Conservation (phyloP, 2,113 vertebrate genomes). For the Sigmodon hispidus region DNA sequence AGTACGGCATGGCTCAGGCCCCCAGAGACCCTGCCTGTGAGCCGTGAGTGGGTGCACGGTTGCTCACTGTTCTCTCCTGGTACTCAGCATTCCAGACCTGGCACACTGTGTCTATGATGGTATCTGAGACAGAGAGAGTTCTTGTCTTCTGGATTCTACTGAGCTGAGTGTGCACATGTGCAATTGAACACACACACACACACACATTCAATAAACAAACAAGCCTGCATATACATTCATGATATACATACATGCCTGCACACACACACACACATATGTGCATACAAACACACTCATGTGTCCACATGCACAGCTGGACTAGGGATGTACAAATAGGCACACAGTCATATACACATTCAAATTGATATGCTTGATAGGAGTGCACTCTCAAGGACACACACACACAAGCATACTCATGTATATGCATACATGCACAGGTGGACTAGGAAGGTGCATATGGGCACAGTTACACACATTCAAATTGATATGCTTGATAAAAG, state of each 20-base stretch:
- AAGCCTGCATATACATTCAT: background rate
- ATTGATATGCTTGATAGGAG: background rate
- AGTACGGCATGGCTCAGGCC: background rate
- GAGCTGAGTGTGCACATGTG: background rate
- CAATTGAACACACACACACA: no score
- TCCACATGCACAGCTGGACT: background rate
- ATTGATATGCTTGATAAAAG: background rate
- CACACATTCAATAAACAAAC: background rate
- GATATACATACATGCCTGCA: background rate
- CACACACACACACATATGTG: background rate
- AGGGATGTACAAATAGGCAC: background rate
- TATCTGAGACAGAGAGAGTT: background rate
- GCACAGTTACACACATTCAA: background rate
- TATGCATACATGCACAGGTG: background rate
- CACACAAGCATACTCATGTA: background rate
- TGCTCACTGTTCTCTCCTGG: fast-evolving
- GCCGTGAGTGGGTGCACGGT: background rate
- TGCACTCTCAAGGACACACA: background rate
- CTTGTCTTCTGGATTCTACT: background rate
- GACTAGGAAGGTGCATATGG: background rate
- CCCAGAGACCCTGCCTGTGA: background rate
- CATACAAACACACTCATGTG: background rate
- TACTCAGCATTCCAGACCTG: background rate
- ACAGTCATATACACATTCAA: background rate
- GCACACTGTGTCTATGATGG: fast-evolving